phyloP scores from a whole-genome alignment of 2,888 invertebrate genomes.

The Teleiodes luculella region DNA sequence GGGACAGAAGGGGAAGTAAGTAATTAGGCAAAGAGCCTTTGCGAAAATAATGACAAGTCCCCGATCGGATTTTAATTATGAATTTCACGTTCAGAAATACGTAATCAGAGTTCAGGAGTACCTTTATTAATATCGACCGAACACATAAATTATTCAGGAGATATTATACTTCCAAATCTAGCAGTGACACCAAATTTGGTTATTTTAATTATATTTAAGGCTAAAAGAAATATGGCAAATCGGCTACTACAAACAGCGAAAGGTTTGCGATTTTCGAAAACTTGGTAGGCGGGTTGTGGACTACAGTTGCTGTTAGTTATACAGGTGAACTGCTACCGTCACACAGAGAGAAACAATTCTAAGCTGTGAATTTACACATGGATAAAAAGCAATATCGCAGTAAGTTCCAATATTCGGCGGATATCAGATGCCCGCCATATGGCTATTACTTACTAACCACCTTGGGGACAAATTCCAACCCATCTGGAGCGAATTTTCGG shows the following conservation, averaged over 20 bases:
- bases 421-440: conserved; percentile 32
- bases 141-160: conserved; percentile 38
- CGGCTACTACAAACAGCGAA: no score
- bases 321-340: no score
- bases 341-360: no score
- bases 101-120: conserved; percentile 48
- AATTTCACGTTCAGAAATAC: conserved; percentile 41
- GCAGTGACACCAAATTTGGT: background rate
- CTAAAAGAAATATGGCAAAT: no score
- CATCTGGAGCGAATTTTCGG: conserved; percentile 34
- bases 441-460: conserved; percentile 34
- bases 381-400: conserved; percentile 3
- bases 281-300: no score
- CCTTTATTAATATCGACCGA: conserved; percentile 41
- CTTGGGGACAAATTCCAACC: conserved; percentile 28
- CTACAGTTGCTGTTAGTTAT: no score
- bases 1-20: background rate
- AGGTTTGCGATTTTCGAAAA: no score
- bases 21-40: conserved; percentile 6
- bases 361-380: no score
- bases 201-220: no score
- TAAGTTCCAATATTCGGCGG: conserved; percentile 27
- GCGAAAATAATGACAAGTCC: conserved; percentile 8
- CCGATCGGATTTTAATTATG: conserved; percentile 33
- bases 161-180: background rate